Conservation (phyloP, 2,797 vertebrate genomes). For the Xiphophorus birchmanni region DNA sequence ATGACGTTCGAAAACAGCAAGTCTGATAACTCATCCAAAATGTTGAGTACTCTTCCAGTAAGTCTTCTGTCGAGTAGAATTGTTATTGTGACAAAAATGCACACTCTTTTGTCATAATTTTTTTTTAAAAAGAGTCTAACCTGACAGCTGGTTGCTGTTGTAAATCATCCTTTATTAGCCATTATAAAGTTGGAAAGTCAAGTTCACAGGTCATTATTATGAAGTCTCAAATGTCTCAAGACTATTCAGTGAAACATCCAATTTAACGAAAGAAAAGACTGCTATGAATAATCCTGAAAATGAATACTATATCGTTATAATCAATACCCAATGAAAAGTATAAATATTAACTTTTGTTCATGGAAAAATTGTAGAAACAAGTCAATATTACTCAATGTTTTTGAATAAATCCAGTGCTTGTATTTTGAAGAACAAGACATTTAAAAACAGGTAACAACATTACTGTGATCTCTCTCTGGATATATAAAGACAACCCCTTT, state of each 20-base stretch:
- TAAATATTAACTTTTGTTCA: not conserved
- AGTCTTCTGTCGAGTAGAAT: not conserved
- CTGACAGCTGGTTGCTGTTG: not conserved
- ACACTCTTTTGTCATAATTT: not conserved
- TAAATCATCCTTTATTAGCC: not conserved
- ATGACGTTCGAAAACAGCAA: not conserved
- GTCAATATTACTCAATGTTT: not conserved
- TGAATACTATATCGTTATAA: not conserved
- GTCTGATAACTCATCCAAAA: not conserved
- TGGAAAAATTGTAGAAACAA: not conserved
- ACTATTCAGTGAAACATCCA: not conserved
- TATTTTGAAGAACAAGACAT: not conserved
- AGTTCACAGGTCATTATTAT: not conserved
- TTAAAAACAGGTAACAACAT: not conserved
- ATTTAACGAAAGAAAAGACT: not conserved
- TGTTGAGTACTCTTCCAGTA: not conserved
- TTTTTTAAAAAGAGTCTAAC: not conserved
- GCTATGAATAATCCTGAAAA: not conserved
- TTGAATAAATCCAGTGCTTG: not conserved
- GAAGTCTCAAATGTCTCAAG: not conserved
- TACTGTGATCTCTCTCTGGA: not conserved
- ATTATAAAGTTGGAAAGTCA: not conserved
- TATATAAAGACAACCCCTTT: not conserved
- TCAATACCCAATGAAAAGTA: not conserved
- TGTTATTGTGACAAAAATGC: not conserved